Percentiles rank a stretch among this genome's conserved stretches.
These are phyloP conservation scores for Cebidichthys violaceus DNA, from an alignment of 2,113 vertebrate species.

Conservation along the genomic window DNA sequence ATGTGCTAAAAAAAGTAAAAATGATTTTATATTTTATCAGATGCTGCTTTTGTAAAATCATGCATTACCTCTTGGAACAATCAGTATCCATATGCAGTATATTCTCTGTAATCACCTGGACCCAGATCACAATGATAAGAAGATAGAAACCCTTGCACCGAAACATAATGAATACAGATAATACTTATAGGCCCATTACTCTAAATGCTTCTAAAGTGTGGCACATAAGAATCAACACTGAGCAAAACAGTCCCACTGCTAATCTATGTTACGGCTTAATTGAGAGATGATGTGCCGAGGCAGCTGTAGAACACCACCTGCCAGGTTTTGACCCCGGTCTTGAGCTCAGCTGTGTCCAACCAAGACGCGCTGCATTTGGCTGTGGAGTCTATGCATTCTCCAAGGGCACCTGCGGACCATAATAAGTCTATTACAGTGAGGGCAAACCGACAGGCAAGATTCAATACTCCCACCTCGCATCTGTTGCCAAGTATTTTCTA, in stretches of 20 bases:
- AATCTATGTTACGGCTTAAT: conserved; percentile 29
- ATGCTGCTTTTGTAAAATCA: neutral
- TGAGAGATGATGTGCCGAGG: conserved; percentile 53
- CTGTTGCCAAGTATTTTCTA: conserved; percentile 38
- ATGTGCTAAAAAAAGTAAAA: neutral
- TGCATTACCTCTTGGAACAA: neutral
- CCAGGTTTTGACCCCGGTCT: conserved; percentile 57
- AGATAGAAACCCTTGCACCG: neutral
- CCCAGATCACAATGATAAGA: neutral
- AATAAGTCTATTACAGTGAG: conserved; percentile 50
- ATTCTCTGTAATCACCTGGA: conserved; percentile 2
- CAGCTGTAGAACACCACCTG: conserved; percentile 61
- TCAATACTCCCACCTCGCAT: conserved; percentile 39
- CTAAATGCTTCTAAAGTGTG: conserved; percentile 12
- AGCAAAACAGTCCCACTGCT: conserved; percentile 32
- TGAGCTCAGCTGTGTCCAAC: conserved; percentile 58
- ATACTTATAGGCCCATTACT: neutral
- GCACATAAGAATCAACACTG: conserved; percentile 32
- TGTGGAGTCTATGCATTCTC: conserved; percentile 29
- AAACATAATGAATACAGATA: conserved; percentile 6
- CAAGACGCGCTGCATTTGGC: conserved; percentile 42
- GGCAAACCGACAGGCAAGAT: conserved; percentile 25
- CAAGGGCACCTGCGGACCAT: conserved; percentile 50
- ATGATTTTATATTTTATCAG: neutral
- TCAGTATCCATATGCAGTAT: neutral